phyloP scores from a whole-genome alignment of 1,140 invertebrate genomes.

The Megathymus violae region DNA sequence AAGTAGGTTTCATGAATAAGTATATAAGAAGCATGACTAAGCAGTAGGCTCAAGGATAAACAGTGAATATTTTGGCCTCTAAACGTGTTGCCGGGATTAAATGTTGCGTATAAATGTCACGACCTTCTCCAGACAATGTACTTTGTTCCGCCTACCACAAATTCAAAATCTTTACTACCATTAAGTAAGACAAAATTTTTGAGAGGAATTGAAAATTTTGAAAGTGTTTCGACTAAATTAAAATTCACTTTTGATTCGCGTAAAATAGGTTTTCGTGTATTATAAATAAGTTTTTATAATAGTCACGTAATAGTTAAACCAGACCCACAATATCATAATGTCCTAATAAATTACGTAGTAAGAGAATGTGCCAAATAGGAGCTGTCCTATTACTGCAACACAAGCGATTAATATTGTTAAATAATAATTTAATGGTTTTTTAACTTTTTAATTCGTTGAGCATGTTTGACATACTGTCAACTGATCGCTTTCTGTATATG shows the following conservation, averaged over 20 bases:
- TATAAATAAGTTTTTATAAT: background rate
- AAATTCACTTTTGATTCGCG: too few relatives aligned
- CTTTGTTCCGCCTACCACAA: background rate
- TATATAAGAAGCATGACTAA: constrained; percentile 2
- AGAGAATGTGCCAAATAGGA: background rate
- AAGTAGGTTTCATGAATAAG: constrained; percentile 4
- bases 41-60: constrained; percentile 9
- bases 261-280: too few relatives aligned
- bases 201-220: too few relatives aligned
- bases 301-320: background rate
- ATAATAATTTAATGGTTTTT: too few relatives aligned
- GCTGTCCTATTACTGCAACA: background rate
- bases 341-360: background rate
- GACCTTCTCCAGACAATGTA: constrained; percentile 1
- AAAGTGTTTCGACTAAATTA: too few relatives aligned
- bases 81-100: constrained; percentile 20
- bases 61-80: constrained; percentile 15
- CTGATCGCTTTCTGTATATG: too few relatives aligned
- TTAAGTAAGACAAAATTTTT: background rate
- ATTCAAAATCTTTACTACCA: background rate
- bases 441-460: too few relatives aligned
- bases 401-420: background rate
- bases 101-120: constrained; percentile 28
- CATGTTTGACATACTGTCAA: too few relatives aligned
- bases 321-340: background rate